Evolutionary conservation across 2,797 vertebrate genomes (phyloP), one percentile per base, ranked within the genome.

Genomic region (Erethizon dorsatum): DNA sequence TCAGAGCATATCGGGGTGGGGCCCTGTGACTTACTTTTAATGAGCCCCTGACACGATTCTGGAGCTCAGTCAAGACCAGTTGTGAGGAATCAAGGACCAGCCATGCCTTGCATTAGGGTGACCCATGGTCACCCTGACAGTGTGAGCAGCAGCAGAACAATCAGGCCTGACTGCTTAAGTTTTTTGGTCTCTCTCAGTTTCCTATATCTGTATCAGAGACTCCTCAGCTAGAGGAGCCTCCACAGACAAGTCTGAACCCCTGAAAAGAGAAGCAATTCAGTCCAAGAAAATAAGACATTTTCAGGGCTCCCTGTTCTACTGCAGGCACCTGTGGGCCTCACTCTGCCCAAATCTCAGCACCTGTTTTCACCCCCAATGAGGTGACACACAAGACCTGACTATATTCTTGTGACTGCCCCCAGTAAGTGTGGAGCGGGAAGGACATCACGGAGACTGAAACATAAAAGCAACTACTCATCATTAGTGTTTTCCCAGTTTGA

Each of bases 11-110:
- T n/a, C 37, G 0, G 63, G 92, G 89, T 2, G 77, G 69, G 77
- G 94, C 80, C 45, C 47, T n/a, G 59, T n/a, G n/a, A 37, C 37
- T 91, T n/a, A 88, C 61, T 92, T 92, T 96, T 97, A 94, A 96
- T 57, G 90, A 95, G 90, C 79, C 96, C 87, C 75, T 37, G 69
- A 83, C 71, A 50, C 26, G 95, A 84, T 20, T 59, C 94, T 80
- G 41, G 95, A 65, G 75, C 71, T 88, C 75, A 26, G 47, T 54
- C 83, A 59, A 82, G 83, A 65, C 10, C 91, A 80, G 67, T 13
- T 41, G 37, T 13, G 63, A 84, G 63, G 37, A 4, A 33, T 52
- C 71, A 31, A 10, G 10, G 79, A 24, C 57, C 83, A 71, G 82
- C 85, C 47, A n/a, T 13, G 13, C 26, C 69, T 33, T 22, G 75